Evolutionary conservation across 2,113 vertebrate species (phyloP), one percentile per base, ranked within the genome.

Genomic region (Protomyctophum bolini): DNA sequence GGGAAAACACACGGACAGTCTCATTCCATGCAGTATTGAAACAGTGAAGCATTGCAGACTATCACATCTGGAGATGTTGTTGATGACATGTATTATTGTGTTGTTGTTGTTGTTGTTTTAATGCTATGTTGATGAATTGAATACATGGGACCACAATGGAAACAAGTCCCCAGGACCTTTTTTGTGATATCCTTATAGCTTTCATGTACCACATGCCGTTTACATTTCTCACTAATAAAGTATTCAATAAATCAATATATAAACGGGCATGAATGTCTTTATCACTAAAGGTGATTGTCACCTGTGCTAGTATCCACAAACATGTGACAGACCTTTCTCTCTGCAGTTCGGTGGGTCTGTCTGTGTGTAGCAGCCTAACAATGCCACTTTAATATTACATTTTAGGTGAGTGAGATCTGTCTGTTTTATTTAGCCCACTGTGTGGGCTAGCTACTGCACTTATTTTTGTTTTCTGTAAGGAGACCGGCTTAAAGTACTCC

Each of bases 301-400:
- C 73, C 80, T 82, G 77, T 58, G 73, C 72, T 79, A 66, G 81
- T 77, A 76, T 87, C 81, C 76, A 68, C 70, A 76, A 73, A 66
- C 68, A 50, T 88, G 89, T 89, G 80, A 87, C 83, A 81, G 77
- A 64, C 14, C 77, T 81, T 83, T 80, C 75, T 85, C 78, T n/a
- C 77, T 54, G 70, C 72, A 81, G 75, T 80, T 21, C 59, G 73
- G 61, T 83, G 81, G 81, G 79, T 75, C 78, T 80, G 82, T 63
- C 82, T 86, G 82, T 83, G 87, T 74, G 74, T 76, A 72, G 83
- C 68, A 77, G 83, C 84, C 80, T 73, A 83, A 79, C 80, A 78
- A 79, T 81, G 79, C 67, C 81, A 66, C 81, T 88, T 86, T 85
- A 76, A 81, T 86, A 88, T 80, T 64, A 70, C 78, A 75, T 81